Conservation (phyloP, 2,888 invertebrate genomes). For the Tetrapedia diversipes region DNA sequence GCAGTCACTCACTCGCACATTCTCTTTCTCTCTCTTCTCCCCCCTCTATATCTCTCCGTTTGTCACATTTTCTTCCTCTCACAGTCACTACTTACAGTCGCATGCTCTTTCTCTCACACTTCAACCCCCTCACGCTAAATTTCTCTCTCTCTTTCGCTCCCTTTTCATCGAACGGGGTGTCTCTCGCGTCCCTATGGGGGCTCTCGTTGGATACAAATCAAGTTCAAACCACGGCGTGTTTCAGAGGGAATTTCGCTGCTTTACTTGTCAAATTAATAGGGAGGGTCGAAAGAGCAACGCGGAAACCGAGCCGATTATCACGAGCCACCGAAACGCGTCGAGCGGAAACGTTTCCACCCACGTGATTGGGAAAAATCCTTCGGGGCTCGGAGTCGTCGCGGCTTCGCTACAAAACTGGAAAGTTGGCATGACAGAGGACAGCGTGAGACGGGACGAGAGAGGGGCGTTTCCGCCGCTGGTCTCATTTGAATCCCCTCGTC, state of each 20-base stretch:
- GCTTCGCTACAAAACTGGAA: too few species aligned
- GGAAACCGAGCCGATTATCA: conserved; percentile 15
- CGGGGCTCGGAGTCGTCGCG: not conserved
- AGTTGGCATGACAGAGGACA: too few species aligned
- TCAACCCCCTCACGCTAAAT: too few species aligned
- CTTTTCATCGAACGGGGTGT: conserved; percentile 26
- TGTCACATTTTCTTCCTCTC: too few species aligned
- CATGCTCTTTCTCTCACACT: too few species aligned
- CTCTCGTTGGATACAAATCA: conserved; percentile 61
- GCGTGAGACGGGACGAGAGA: too few species aligned
- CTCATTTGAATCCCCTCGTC: too few species aligned
- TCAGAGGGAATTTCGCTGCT: conserved; percentile 48
- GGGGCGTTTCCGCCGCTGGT: too few species aligned
- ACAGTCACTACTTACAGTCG: too few species aligned
- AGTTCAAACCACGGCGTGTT: conserved; percentile 51
- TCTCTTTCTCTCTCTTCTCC: too few species aligned
- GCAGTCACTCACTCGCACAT: too few species aligned
- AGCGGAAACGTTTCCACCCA: not conserved
- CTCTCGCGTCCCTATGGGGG: conserved; percentile 33
- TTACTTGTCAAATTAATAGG: conserved; percentile 64
- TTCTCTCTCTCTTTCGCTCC: not conserved
- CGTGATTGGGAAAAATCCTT: conserved; percentile 25
- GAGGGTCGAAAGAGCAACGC: not conserved
- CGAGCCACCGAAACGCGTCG: not conserved
- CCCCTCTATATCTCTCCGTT: too few species aligned